Conservation (phyloP, 2,797 vertebrate species). For the Fundulus diaphanus region DNA sequence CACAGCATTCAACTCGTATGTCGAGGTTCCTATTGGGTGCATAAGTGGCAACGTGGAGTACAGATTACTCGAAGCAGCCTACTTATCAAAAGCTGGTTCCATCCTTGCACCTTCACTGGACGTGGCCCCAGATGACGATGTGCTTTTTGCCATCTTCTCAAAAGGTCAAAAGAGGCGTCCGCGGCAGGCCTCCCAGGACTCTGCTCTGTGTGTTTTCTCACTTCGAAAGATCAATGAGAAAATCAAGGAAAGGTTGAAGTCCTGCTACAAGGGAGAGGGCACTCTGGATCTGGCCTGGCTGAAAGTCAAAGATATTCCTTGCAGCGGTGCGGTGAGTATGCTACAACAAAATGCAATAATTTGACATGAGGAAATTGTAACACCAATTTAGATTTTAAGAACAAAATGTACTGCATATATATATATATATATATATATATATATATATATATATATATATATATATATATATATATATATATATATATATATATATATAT, state of each 20-base stretch:
- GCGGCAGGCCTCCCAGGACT: slow-evolving; percentile 91
- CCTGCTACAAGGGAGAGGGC: slow-evolving; percentile 97
- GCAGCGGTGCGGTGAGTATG: slow-evolving; percentile 96
- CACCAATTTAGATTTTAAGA: background rate
- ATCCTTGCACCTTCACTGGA: slow-evolving; percentile 89
- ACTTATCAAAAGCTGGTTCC: slow-evolving; percentile 92
- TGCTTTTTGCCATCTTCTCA: slow-evolving; percentile 95
- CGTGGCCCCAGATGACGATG: slow-evolving; percentile 89
- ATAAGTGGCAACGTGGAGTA: slow-evolving; percentile 94
- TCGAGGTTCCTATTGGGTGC: slow-evolving; percentile 97
- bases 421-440: too few relatives aligned
- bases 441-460: too few relatives aligned
- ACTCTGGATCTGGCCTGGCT: slow-evolving; percentile 98
- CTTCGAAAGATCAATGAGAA: slow-evolving; percentile 94
- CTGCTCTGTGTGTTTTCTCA: slow-evolving; percentile 94
- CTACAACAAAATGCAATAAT: background rate
- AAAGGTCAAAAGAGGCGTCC: slow-evolving; percentile 97
- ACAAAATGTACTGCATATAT: background rate
- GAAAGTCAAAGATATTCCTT: slow-evolving; percentile 97
- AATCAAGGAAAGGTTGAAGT: slow-evolving; percentile 96
- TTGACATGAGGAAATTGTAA: slow-evolving; percentile 4
- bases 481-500: too few relatives aligned
- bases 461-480: too few relatives aligned
- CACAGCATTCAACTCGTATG: slow-evolving; percentile 96
- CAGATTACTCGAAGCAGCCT: slow-evolving; percentile 95